phyloP scores from a whole-genome alignment of 2,113 vertebrate species.

The Nothocercus nigrocapillus region DNA sequence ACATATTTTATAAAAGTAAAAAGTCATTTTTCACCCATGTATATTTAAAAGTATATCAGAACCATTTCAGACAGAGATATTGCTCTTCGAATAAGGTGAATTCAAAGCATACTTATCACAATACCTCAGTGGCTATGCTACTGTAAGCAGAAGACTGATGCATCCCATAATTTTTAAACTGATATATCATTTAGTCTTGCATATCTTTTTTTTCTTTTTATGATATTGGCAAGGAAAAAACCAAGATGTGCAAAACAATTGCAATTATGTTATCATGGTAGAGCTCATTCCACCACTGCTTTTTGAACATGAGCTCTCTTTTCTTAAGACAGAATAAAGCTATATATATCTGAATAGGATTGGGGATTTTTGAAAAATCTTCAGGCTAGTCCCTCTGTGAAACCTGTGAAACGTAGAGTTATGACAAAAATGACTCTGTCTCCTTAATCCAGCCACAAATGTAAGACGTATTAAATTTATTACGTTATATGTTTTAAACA shows the following conservation, averaged over 20 bases:
- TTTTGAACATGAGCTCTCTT: background rate
- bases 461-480: background rate
- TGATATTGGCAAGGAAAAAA: background rate
- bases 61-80: constrained; percentile 18
- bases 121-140: background rate
- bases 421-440: background rate
- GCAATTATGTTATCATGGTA: background rate
- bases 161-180: background rate
- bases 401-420: background rate
- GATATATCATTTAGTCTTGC: background rate
- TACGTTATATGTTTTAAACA: background rate
- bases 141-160: background rate
- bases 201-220: background rate
- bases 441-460: background rate
- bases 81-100: constrained; percentile 13
- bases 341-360: background rate
- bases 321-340: background rate
- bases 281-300: background rate
- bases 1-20: background rate
- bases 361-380: background rate
- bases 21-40: background rate
- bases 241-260: background rate
- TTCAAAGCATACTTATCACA: background rate
- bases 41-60: constrained; percentile 37
- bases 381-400: background rate